phyloP scores from a whole-genome alignment of 2,113 vertebrate genomes.

The Xenus cinereus region DNA sequence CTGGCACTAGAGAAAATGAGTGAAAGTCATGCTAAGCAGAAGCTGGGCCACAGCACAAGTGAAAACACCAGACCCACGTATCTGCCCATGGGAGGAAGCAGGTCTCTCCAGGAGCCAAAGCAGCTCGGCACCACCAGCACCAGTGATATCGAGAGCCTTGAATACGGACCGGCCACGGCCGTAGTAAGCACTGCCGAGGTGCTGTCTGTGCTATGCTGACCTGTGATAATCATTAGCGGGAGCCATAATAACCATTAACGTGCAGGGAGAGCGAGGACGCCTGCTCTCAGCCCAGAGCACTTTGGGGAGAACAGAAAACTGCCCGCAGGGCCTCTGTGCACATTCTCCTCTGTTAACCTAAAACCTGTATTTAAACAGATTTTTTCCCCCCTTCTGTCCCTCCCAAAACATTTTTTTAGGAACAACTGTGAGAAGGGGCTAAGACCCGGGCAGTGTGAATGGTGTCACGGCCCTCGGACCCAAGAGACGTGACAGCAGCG shows the following conservation, averaged over 20 bases:
- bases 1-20: neutral
- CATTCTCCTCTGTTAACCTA: neutral
- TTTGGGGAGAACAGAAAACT: neutral
- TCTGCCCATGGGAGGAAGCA: neutral
- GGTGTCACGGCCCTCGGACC: neutral
- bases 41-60: neutral
- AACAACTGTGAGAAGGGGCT: neutral
- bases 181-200: neutral
- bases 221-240: neutral
- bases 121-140: accelerated
- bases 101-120: neutral
- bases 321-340: accelerated
- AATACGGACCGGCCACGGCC: accelerated
- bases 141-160: neutral
- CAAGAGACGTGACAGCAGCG: neutral
- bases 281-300: neutral
- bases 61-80: neutral
- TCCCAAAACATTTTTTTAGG: neutral
- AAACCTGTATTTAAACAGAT: neutral
- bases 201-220: accelerated
- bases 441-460: accelerated
- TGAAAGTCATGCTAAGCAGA: neutral
- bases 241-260: neutral
- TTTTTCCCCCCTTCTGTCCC: neutral
- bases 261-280: neutral